Evolutionary conservation across 2,888 invertebrate genomes (phyloP).

Genomic region (Hypolimnas misippus): DNA sequence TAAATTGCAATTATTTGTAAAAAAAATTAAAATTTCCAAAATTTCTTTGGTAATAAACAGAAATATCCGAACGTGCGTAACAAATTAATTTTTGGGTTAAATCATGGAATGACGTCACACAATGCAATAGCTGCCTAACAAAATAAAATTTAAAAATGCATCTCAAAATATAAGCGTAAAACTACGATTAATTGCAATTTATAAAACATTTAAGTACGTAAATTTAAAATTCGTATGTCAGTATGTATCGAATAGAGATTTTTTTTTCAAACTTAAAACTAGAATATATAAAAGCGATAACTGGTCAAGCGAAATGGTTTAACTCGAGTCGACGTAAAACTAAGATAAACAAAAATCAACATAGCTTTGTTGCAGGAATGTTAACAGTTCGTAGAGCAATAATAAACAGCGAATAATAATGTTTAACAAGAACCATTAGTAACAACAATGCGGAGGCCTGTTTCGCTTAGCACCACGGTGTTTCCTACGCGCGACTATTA

Average conservation of each 20-base stretch:
- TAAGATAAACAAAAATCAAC: slow-evolving; percentile 81
- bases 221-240: slow-evolving; percentile 73
- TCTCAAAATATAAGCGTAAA: slow-evolving; percentile 75
- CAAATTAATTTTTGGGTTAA: slow-evolving; percentile 60
- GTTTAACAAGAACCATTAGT: slow-evolving; percentile 74
- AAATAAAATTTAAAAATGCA: slow-evolving; percentile 68
- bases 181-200: slow-evolving; percentile 65
- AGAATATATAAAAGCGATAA: slow-evolving; percentile 70
- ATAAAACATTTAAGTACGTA: slow-evolving; percentile 75
- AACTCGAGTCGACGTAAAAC: slow-evolving; percentile 70
- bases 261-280: slow-evolving; percentile 68
- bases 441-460: slow-evolving; percentile 75
- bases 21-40: slow-evolving; percentile 59
- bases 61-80: slow-evolving; percentile 65
- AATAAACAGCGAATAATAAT: slow-evolving; percentile 71
- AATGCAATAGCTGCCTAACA: slow-evolving; percentile 78
- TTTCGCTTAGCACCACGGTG: slow-evolving; percentile 76
- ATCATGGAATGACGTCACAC: slow-evolving; percentile 72
- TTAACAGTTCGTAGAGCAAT: slow-evolving; percentile 79
- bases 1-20: slow-evolving; percentile 60
- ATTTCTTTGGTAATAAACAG: slow-evolving; percentile 78
- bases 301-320: slow-evolving; percentile 69
- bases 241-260: slow-evolving; percentile 67
- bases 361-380: slow-evolving; percentile 80
- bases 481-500: slow-evolving; percentile 52